These are phyloP conservation scores for Diceros bicornis DNA, from an alignment of 2,797 vertebrate species.

Conservation along the genomic window DNA sequence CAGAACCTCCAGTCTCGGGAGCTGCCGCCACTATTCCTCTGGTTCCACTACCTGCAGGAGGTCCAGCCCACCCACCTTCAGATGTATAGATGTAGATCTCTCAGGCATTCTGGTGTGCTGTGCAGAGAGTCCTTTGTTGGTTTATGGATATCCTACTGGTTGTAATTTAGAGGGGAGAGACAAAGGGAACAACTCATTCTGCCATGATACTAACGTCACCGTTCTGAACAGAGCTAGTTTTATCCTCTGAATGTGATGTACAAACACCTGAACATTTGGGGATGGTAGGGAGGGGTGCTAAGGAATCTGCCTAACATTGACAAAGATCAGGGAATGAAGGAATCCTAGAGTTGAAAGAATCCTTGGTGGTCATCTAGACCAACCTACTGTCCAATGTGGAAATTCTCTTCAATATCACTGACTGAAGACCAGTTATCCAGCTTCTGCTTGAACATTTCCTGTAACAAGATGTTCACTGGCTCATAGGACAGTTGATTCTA, in stretches of 20 bases:
- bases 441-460: conserved; percentile 28
- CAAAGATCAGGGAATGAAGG: not conserved
- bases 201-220: no score
- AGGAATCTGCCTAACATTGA: not conserved
- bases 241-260: not conserved
- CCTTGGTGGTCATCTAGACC: not conserved
- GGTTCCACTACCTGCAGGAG: no score
- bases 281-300: not conserved
- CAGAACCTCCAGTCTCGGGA: no score
- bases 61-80: no score
- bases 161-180: no score
- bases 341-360: not conserved
- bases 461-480: conserved; percentile 17
- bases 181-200: no score
- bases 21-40: no score
- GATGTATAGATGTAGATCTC: no score
- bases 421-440: not conserved
- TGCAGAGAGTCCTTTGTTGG: no score
- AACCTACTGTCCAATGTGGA: not conserved
- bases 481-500: not conserved
- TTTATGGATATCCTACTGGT: no score
- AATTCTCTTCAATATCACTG: not conserved
- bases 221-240: not conserved
- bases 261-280: not conserved
- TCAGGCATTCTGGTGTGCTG: no score